Conservation (phyloP, 2,113 vertebrate genomes). For the Apistogramma diplotaenia region DNA sequence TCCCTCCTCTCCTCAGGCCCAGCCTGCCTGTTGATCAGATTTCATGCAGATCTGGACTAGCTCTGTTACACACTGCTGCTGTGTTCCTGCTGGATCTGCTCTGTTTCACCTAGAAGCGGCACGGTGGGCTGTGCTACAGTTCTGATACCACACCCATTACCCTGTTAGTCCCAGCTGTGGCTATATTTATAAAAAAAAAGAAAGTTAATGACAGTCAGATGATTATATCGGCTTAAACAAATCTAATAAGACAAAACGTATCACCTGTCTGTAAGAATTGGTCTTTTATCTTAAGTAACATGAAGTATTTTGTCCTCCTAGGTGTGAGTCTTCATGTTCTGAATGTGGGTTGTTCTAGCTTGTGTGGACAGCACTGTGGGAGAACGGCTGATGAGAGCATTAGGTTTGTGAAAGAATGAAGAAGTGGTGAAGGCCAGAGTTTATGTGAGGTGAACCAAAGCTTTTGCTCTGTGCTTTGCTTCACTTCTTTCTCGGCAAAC, state of each 20-base stretch:
- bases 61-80: constrained; percentile 49
- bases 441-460: constrained; percentile 48
- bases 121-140: background rate
- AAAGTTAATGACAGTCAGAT: background rate
- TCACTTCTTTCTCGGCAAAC: constrained; percentile 16
- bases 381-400: background rate
- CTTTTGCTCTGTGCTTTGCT: constrained; percentile 18
- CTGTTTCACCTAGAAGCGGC: constrained; percentile 7
- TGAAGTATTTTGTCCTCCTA: background rate
- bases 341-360: background rate
- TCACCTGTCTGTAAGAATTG: background rate
- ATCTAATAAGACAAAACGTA: background rate
- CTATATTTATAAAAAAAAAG: background rate
- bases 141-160: background rate
- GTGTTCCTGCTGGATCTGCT: constrained; percentile 37
- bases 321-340: background rate
- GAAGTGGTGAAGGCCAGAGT: constrained; percentile 46
- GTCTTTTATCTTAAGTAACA: background rate
- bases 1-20: constrained; percentile 1
- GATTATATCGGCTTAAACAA: background rate
- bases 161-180: background rate
- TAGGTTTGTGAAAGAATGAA: constrained; percentile 25
- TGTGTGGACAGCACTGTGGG: background rate
- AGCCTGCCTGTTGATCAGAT: constrained; percentile 31
- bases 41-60: constrained; percentile 51